A percentile compares a stretch with the other conserved stretches of the same genome.
Conservation (phyloP, 2,113 vertebrate species). For the Pandion haliaetus region DNA sequence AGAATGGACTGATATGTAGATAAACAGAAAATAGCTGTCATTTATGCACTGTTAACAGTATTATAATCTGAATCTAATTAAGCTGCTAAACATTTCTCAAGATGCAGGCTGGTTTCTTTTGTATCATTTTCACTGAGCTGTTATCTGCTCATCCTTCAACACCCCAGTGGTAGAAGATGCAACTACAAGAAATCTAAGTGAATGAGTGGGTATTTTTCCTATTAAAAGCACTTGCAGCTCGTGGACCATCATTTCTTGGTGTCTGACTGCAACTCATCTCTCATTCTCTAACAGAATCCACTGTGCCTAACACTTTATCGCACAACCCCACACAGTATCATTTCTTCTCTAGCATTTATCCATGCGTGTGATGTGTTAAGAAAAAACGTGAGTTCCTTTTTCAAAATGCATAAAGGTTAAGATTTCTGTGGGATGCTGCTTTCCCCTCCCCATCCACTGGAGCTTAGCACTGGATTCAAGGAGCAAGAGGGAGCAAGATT, state of each 20-base stretch:
- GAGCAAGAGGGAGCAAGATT: background rate
- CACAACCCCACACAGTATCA: background rate
- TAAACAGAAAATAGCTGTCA: constrained; percentile 43
- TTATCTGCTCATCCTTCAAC: background rate
- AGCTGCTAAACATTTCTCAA: constrained; percentile 36
- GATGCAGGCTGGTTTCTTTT: background rate
- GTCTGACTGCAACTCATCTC: constrained; percentile 11
- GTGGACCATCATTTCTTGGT: constrained; percentile 2
- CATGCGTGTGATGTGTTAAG: background rate
- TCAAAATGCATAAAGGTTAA: background rate
- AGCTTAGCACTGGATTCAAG: background rate
- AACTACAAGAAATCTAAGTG: background rate
- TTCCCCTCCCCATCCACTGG: background rate
- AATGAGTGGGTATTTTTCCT: background rate
- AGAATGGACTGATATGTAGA: constrained; percentile 24
- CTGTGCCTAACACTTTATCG: background rate
- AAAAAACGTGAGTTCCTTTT: background rate
- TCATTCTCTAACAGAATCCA: background rate
- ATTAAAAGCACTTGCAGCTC: constrained; percentile 29
- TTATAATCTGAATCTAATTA: constrained; percentile 28
- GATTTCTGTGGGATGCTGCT: background rate
- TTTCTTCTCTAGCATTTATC: background rate
- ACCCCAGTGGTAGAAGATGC: background rate
- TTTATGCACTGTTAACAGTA: constrained; percentile 32
- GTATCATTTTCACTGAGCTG: background rate